A percentile compares a stretch with the other conserved stretches of the same genome.
Conservation (phyloP, 2,797 vertebrate genomes). For the Acipenser oxyrinchus region DNA sequence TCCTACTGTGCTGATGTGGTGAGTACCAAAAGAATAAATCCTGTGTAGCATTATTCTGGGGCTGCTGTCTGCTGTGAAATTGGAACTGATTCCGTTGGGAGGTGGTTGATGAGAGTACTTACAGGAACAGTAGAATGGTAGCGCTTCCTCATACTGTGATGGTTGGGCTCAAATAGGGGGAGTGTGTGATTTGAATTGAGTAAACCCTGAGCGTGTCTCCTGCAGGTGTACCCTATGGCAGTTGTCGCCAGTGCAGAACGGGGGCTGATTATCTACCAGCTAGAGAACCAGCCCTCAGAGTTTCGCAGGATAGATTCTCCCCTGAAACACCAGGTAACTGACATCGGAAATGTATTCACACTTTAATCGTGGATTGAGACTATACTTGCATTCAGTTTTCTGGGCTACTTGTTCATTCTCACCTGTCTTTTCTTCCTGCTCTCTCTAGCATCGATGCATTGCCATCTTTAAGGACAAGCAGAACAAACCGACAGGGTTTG, state of each 20-base stretch:
- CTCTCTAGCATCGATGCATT: slow-evolving; percentile 85
- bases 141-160: no score
- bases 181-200: no score
- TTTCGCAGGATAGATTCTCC: slow-evolving; percentile 95
- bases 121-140: no score
- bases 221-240: slow-evolving; percentile 92
- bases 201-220: no score
- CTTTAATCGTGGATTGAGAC: neutral
- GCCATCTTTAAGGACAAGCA: slow-evolving; percentile 98
- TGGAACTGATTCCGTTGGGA: no score
- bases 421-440: slow-evolving; percentile 11
- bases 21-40: slow-evolving; percentile 33
- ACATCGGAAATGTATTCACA: neutral
- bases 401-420: neutral
- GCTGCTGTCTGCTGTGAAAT: no score
- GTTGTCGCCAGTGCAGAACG: slow-evolving; percentile 95
- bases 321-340: slow-evolving; percentile 88
- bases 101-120: no score
- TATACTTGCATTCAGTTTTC: neutral
- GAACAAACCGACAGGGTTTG: slow-evolving; percentile 96
- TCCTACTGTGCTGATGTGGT: slow-evolving; percentile 97
- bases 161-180: no score
- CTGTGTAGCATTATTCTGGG: no score
- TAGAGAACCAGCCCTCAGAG: slow-evolving; percentile 95
- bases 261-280: slow-evolving; percentile 90